Base-by-base conservation (phyloP, 1,140 invertebrate species). In the Drosophila kurseongensis region DNA sequence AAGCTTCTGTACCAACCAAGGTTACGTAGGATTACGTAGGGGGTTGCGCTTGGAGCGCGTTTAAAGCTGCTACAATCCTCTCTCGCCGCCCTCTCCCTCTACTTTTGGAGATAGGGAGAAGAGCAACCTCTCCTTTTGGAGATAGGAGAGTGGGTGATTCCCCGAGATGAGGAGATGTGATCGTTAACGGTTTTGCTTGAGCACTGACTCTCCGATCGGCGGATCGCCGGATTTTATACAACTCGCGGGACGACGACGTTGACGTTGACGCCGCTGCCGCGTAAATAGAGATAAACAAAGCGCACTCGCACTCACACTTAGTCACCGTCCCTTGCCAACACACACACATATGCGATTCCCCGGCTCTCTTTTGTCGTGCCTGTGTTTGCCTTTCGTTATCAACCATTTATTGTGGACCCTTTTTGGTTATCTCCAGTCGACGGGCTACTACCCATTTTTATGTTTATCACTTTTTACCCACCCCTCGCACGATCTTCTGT, bases 1-100 rank as follows among this genome's bases (percentile, higher is more conserved):
- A 86, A 86, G 82, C 82, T 86, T 57, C 69, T 63, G 40, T 73
- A 86, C 78, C 82, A 86, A 75, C 75, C 82, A 75, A 75, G 16
- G 44, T 71, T 36, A 71, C 68, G 68, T 58, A 32, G 36, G 36
- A 35, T 14, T 48, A 48, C 68, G 68, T 58, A 48, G 65, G 10
- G 38, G 47, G 16, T 52, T 78, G 78, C 82, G 78, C 82, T 86
- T 59, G 14, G 32, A 86, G 82, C 82, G 82, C 78, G 50, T 23
- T 78, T 86, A 86, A 86, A 86, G 82, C 82, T 86, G 45, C 40
- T 52, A 42, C 68, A 69, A 50, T 48, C 65, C 36, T 51, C 44
- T 16, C 41, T 38, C 27, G 44, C 52, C 68, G 44, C 10, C 16
- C 29, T 18, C 35, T 32, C 18, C 55, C 35, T 14, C 3, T 23